Base-by-base conservation (phyloP, 2,113 vertebrate species). In the Apeltes quadracus region DNA sequence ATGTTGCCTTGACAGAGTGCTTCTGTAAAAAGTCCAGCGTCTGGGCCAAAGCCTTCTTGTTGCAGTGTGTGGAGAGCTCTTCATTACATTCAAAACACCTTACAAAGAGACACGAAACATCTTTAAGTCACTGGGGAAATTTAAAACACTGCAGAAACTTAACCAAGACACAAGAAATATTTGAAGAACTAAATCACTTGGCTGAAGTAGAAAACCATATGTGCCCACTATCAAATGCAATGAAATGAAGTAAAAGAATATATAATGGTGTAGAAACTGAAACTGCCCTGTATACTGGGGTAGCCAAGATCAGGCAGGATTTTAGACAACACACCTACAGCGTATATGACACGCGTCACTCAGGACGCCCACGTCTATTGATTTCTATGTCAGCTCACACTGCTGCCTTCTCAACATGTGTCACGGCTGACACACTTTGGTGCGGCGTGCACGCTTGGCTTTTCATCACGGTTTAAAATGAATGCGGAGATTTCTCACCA, bases 41-140 rank as follows among this genome's bases (percentile, higher is more conserved):
- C 87, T 98, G 97, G 84, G 96, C 95, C 92, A 99, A 92, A 88
- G 94, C 95, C 72, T 98, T 99, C 92, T 97, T 98, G 93, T 98
- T 98, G 90, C 96, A 97, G 73, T 97, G 95, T 39, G 95, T 96
- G 76, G 95, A 97, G 79, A 98, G 94, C 81, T 97, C 96, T 93
- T 98, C 97, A 75, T 97, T 94, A 92, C 98, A 99, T 89, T 98
- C 96, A 10, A 97, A 96, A 92, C 98, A 99, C 96, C 98, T 97
- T 20, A 76, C 23, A 74, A 70, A 29, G 20, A 84, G 13, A 81
- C 14, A 69, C n/a, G 64, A 14, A 66, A 46, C 18, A 1, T 36
- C 18, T 50, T 61, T 38, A 29, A 63, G 29, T 61, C 62, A 36
- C 4, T 2, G 41, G 56, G 22, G 32, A 57, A 76, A 12, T 10